Evolutionary conservation across 2,113 vertebrate genomes (phyloP).

Genomic region (Elanoides forficatus): DNA sequence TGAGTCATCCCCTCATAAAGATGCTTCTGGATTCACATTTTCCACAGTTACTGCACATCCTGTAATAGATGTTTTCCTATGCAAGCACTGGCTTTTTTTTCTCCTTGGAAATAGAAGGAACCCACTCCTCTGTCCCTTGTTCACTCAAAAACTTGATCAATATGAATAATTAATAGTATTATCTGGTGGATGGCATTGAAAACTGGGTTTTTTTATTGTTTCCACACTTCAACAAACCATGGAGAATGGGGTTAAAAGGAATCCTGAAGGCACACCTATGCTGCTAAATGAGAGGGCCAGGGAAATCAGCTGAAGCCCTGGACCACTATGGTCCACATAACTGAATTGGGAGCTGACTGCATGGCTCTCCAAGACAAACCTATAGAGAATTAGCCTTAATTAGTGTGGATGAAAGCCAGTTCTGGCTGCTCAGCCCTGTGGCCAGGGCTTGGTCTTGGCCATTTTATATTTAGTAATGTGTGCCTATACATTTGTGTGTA

Average conservation of each 20-base stretch:
- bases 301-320: not conserved
- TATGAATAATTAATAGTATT: not conserved
- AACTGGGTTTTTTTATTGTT: not conserved
- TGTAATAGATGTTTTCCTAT: not conserved
- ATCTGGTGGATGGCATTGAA: not conserved
- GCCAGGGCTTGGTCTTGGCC: not conserved
- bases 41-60: not conserved
- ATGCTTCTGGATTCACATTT: not conserved
- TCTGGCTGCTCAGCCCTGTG: not conserved
- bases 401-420: not conserved
- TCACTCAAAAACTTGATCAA: not conserved
- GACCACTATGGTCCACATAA: not conserved
- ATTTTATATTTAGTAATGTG: not conserved
- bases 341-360: not conserved
- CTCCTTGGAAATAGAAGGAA: not conserved
- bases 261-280: not conserved
- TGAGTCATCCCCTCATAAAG: conserved; percentile 14
- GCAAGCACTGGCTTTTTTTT: not conserved
- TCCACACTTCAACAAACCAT: not conserved
- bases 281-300: not conserved
- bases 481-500: not conserved
- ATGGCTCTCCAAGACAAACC: not conserved
- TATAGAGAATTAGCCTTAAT: not conserved
- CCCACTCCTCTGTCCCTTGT: not conserved
- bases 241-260: not conserved